phyloP scores from a whole-genome alignment of 2,113 vertebrate species.

The Nesoenas mayeri region DNA sequence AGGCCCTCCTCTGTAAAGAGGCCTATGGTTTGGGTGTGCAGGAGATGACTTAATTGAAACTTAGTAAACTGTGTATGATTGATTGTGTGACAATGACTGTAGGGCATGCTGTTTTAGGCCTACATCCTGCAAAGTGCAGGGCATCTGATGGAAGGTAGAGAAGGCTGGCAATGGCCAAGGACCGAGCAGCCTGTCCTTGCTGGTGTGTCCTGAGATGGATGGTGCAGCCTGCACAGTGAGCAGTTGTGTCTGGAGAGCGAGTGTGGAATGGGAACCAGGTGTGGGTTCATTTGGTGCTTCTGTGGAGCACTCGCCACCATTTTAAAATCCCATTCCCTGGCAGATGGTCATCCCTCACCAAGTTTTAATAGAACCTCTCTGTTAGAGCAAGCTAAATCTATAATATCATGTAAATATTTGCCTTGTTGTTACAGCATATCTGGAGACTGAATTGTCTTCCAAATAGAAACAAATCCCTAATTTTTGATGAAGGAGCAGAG shows the following conservation, averaged over 20 bases:
- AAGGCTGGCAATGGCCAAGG: neutral
- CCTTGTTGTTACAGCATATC: neutral
- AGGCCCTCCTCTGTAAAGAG: neutral
- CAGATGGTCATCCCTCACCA: neutral
- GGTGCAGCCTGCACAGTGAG: neutral
- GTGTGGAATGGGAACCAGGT: fast-evolving
- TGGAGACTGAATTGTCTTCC: neutral
- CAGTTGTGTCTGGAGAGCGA: neutral
- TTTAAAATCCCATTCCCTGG: neutral
- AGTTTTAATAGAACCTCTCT: neutral
- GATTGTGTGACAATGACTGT: neutral
- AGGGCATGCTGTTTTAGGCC: neutral
- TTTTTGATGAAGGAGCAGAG: neutral
- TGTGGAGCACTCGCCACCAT: neutral
- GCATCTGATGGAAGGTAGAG: neutral
- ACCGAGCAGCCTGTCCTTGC: neutral
- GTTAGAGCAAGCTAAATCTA: neutral
- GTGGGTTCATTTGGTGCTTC: neutral
- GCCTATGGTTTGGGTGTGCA: neutral
- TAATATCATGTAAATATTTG: constrained; percentile 21
- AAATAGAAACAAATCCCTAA: neutral
- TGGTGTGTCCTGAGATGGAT: neutral
- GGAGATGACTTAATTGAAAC: neutral
- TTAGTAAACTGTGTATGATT: neutral
- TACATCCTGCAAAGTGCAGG: neutral